Conservation (phyloP, 2,797 vertebrate species). For the Phaenicophaeus curvirostris region DNA sequence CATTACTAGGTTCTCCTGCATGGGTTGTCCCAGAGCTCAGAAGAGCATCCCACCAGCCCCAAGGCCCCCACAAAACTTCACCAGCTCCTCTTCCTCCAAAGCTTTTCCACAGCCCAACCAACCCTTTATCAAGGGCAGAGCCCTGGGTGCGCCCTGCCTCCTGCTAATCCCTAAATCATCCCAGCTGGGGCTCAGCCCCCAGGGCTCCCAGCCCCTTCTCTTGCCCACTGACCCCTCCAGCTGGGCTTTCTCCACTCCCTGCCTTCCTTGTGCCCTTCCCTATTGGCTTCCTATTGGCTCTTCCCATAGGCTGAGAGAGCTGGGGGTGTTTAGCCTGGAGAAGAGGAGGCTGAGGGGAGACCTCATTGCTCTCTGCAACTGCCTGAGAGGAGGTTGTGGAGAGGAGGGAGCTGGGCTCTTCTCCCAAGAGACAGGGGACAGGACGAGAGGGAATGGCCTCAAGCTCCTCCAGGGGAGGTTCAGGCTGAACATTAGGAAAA, state of each 20-base stretch:
- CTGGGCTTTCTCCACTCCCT: background rate
- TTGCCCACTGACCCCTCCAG: rapidly evolving
- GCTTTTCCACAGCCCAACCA: rapidly evolving
- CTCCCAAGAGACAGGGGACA: no score
- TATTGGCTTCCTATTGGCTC: background rate
- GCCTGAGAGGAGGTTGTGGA: no score
- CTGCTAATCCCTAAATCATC: background rate
- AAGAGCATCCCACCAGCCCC: background rate
- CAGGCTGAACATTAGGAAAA: no score
- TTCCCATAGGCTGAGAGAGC: no score
- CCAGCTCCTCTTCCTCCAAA: background rate
- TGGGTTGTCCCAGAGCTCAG: rapidly evolving
- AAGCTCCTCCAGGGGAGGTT: no score
- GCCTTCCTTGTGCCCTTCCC: background rate
- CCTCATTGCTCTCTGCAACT: no score
- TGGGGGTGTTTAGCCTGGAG: no score
- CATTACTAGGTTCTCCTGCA: rapidly evolving
- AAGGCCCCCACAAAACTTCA: rapidly evolving
- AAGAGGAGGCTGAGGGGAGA: no score
- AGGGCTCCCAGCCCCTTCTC: background rate
- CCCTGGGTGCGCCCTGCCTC: background rate
- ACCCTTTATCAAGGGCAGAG: background rate
- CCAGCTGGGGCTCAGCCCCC: background rate
- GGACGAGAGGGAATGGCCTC: no score
- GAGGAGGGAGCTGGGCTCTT: no score